Evolutionary conservation across 2,888 invertebrate species (phyloP), one percentile per base, ranked within the genome.

Genomic region (Ophion ventricosus): DNA sequence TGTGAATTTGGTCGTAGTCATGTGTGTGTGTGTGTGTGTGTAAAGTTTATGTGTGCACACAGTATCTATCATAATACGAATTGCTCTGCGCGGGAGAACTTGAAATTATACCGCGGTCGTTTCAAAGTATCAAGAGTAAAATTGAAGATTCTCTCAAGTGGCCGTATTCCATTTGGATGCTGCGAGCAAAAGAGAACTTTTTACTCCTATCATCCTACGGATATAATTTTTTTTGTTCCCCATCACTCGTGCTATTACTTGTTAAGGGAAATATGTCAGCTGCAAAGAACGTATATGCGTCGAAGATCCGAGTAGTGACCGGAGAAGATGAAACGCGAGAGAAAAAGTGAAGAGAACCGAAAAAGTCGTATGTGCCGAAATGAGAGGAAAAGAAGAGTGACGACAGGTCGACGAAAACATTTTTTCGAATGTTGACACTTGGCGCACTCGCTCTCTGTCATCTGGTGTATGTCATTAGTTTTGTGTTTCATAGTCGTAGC

Each of bases 391-490:
- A 35, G 63, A n/a, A 35, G 25, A 66, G 17, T 11, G 64, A 64
- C 35, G 79, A 76, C 49, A 29, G 54, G 54, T 43, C 43, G 73
- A 26, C 61, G 26, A 67, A 73, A 73, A 80, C 20, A 66, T 59
- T 83, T 82, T 75, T 75, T 25, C 20, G 54, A 23, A 20, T 72
- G 66, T 67, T 73, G 72, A 82, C 63, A 66, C 40, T 56, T 17
- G 17, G 59, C 61, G 57, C 25, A 61, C 14, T 75, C 67, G 20
- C 64, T 10, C 7, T 20, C 57, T 20, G 25, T 72, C 49, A 4
- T 49, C 49, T 17, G 66, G 40, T 54, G n/a, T 63, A 73, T n/a
- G n/a, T 56, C 67, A 77, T 80, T 61, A 69, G 56, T 79, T 80
- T 40, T 4, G 29, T 59, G 56, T 29, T 49, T 17, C 10, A 40